phyloP scores from a whole-genome alignment of 2,113 vertebrate species.

The Nerophis ophidion region DNA sequence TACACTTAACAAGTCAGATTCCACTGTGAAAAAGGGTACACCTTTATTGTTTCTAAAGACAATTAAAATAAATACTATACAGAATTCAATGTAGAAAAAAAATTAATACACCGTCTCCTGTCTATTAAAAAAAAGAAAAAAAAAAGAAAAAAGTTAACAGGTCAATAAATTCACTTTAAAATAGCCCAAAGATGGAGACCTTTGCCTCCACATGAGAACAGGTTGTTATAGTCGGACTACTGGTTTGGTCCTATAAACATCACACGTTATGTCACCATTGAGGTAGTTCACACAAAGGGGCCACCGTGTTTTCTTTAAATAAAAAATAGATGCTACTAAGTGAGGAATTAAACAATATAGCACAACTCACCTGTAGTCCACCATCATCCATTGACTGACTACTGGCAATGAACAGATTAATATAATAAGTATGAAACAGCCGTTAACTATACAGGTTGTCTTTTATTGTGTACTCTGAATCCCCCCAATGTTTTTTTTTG shows the following conservation, averaged over 20 bases:
- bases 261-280: slow-evolving; percentile 34
- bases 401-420: neutral
- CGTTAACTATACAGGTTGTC: slow-evolving; percentile 49
- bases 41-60: slow-evolving; percentile 75
- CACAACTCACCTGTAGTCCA: neutral
- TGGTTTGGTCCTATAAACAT: slow-evolving; percentile 68
- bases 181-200: slow-evolving; percentile 47
- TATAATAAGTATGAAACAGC: slow-evolving; percentile 32
- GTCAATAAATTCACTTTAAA: slow-evolving; percentile 60
- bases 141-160: no score
- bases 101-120: slow-evolving; percentile 71
- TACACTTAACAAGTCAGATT: slow-evolving; percentile 26
- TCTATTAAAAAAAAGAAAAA: slow-evolving; percentile 71
- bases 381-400: neutral
- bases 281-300: slow-evolving; percentile 66
- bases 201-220: slow-evolving; percentile 45
- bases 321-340: slow-evolving; percentile 19
- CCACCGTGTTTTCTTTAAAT: slow-evolving; percentile 28
- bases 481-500: slow-evolving; percentile 10
- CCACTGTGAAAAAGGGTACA: slow-evolving; percentile 65
- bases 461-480: slow-evolving; percentile 52
- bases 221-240: slow-evolving; percentile 43
- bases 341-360: slow-evolving; percentile 9
- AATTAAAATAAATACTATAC: slow-evolving; percentile 82
- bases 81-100: slow-evolving; percentile 79